Conservation (phyloP, 2,797 vertebrate species). For the Synanceia verrucosa region DNA sequence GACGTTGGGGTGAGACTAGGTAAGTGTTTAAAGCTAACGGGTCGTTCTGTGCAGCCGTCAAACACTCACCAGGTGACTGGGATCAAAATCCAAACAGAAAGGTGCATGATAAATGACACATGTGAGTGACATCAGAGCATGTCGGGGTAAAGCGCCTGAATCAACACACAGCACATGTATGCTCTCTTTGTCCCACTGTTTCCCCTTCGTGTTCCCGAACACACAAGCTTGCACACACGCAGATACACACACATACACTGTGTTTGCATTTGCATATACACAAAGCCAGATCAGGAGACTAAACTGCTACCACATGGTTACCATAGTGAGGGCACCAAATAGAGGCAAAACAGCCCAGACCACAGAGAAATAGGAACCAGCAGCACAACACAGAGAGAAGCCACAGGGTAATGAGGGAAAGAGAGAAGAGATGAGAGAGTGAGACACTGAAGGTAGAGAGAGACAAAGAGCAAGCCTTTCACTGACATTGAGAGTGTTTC, state of each 20-base stretch:
- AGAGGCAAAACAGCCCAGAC: conserved; percentile 79
- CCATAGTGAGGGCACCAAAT: conserved; percentile 80
- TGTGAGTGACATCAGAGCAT: conserved; percentile 38
- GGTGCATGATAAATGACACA: conserved; percentile 55
- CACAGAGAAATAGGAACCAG: conserved; percentile 80
- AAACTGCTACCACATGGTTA: conserved; percentile 82
- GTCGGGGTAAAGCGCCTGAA: conserved; percentile 47
- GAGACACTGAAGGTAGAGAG: conserved; percentile 17
- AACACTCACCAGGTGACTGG: conserved; percentile 26
- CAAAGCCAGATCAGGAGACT: conserved; percentile 74
- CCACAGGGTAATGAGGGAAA: conserved; percentile 48
- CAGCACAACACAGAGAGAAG: conserved; percentile 44
- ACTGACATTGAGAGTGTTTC: not conserved
- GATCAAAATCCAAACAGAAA: conserved; percentile 52
- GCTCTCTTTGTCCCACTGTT: conserved; percentile 59
- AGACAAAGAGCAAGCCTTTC: conserved; percentile 3
- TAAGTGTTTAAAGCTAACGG: conserved; percentile 30
- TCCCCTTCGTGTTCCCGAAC: conserved; percentile 24
- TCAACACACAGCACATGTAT: conserved; percentile 69
- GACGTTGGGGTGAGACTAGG: conserved; percentile 36
- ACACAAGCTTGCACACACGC: not conserved
- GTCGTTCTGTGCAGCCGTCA: conserved; percentile 27
- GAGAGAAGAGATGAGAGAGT: conserved; percentile 7
- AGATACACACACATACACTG: conserved; percentile 12
- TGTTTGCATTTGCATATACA: conserved; percentile 78